Percentiles rank a stretch among this genome's conserved stretches.
These are phyloP conservation scores for Apotomis capreana DNA, from an alignment of 2,888 invertebrate genomes.

Conservation along the genomic window DNA sequence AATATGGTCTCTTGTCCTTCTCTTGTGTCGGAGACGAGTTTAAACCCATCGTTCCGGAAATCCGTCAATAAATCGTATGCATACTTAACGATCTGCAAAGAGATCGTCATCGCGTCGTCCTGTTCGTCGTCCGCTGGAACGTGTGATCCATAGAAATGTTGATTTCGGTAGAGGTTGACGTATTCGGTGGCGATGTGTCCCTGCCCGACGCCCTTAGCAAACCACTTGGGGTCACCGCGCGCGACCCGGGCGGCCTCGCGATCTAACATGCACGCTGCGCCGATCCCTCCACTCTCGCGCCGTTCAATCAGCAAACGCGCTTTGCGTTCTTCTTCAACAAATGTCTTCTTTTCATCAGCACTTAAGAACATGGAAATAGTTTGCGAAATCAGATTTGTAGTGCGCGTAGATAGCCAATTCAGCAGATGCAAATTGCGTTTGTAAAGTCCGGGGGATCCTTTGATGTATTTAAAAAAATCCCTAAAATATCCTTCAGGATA, in stretches of 20 bases:
- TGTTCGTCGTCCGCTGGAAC: slow-evolving; percentile 44
- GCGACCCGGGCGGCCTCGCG: slow-evolving; percentile 35
- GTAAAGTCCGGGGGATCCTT: slow-evolving; percentile 2
- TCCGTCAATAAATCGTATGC: slow-evolving; percentile 57
- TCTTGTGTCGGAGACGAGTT: slow-evolving; percentile 3
- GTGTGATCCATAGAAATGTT: slow-evolving; percentile 42
- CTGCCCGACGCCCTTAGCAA: slow-evolving; percentile 49
- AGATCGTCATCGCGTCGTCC: slow-evolving; percentile 48
- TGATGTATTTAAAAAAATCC: slow-evolving; percentile 19
- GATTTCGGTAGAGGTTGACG: slow-evolving; percentile 46
- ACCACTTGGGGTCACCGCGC: slow-evolving; percentile 49
- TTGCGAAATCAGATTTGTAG: neutral
- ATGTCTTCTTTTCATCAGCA: slow-evolving; percentile 8
- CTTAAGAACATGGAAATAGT: slow-evolving; percentile 14
- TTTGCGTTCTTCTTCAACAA: slow-evolving; percentile 32
- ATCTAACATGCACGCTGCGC: slow-evolving; percentile 42
- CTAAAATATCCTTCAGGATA: slow-evolving; percentile 49
- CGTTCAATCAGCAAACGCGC: slow-evolving; percentile 32
- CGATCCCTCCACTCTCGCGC: slow-evolving; percentile 39
- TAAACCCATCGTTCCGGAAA: slow-evolving; percentile 44
- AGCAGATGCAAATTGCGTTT: slow-evolving; percentile 25
- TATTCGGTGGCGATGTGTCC: slow-evolving; percentile 46
- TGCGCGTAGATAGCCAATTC: slow-evolving; percentile 26
- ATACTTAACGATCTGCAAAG: slow-evolving; percentile 56
- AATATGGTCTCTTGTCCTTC: neutral